Percentiles rank a stretch among this genome's conserved stretches.
phyloP scores from a whole-genome alignment of 2,888 invertebrate genomes.

The Acronicta leporina region DNA sequence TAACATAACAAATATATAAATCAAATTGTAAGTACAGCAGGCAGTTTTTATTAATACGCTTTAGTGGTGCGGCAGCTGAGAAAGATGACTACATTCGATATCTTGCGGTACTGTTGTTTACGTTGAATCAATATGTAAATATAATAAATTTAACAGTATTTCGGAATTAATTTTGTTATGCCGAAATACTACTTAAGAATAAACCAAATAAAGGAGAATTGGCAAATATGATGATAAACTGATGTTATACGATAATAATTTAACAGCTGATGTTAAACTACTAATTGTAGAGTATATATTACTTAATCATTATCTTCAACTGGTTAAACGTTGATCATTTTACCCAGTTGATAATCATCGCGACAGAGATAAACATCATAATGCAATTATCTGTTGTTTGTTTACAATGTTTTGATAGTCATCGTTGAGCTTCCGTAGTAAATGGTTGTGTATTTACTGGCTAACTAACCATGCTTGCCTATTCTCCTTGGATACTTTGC shows the following conservation, averaged over 20 bases:
- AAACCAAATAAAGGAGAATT: neutral
- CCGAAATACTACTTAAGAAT: neutral
- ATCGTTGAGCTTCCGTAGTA: too few relatives aligned
- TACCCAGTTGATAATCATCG: too few relatives aligned
- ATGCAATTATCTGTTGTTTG: too few relatives aligned
- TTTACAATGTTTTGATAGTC: too few relatives aligned
- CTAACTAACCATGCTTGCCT: neutral
- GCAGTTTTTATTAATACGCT: slow-evolving; percentile 46
- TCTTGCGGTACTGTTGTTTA: slow-evolving; percentile 23
- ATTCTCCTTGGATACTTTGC: neutral
- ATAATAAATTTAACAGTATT: slow-evolving; percentile 7
- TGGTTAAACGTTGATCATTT: too few relatives aligned
- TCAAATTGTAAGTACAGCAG: slow-evolving; percentile 53
- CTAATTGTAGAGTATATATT: too few relatives aligned
- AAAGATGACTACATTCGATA: slow-evolving; percentile 9
- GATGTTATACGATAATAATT: too few relatives aligned
- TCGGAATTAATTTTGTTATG: neutral
- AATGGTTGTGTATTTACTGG: too few relatives aligned
- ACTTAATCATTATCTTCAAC: too few relatives aligned
- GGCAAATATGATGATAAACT: neutral
- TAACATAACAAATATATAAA: slow-evolving; percentile 10
- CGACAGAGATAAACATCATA: too few relatives aligned
- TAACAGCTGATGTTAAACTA: too few relatives aligned
- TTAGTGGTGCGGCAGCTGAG: slow-evolving; percentile 56
- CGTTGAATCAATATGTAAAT: slow-evolving; percentile 16